phyloP scores from a whole-genome alignment of 2,888 invertebrate genomes.

The Papilio elwesi region DNA sequence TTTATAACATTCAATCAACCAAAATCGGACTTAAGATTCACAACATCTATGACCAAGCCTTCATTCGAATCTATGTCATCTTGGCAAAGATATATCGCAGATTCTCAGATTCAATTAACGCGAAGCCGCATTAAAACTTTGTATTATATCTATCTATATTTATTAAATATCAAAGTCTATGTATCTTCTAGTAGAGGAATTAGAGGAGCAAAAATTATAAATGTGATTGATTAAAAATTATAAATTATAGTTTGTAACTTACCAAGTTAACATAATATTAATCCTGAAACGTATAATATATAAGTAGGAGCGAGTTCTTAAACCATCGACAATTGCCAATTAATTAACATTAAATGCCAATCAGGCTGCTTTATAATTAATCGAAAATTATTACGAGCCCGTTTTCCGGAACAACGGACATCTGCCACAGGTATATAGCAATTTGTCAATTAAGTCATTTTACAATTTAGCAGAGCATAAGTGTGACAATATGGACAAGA shows the following conservation, averaged over 20 bases:
- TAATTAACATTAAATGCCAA: constrained; percentile 17
- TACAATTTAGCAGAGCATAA: neutral
- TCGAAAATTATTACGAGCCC: constrained; percentile 2
- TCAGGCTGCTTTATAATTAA: constrained; percentile 25
- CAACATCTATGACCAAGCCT: neutral
- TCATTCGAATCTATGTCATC: neutral
- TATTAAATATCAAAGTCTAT: too few relatives aligned
- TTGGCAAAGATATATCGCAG: neutral
- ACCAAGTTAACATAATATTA: neutral
- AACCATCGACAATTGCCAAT: constrained; percentile 1
- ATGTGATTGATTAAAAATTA: too few relatives aligned
- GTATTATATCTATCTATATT: too few relatives aligned
- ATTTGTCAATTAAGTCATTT: constrained; percentile 13
- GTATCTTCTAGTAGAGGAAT: too few relatives aligned
- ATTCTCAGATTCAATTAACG: neutral
- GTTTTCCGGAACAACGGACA: neutral
- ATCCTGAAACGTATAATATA: neutral
- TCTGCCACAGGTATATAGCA: constrained; percentile 6
- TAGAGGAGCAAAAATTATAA: too few relatives aligned
- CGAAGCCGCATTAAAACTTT: neutral
- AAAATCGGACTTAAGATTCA: too few relatives aligned
- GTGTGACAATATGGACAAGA: too few relatives aligned
- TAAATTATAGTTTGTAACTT: too few relatives aligned
- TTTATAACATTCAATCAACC: too few relatives aligned
- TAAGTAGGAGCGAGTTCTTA: neutral